Percentiles rank a stretch among this genome's conserved stretches.
phyloP scores from a whole-genome alignment of 2,888 invertebrate species.

The Ochropacha duplaris region DNA sequence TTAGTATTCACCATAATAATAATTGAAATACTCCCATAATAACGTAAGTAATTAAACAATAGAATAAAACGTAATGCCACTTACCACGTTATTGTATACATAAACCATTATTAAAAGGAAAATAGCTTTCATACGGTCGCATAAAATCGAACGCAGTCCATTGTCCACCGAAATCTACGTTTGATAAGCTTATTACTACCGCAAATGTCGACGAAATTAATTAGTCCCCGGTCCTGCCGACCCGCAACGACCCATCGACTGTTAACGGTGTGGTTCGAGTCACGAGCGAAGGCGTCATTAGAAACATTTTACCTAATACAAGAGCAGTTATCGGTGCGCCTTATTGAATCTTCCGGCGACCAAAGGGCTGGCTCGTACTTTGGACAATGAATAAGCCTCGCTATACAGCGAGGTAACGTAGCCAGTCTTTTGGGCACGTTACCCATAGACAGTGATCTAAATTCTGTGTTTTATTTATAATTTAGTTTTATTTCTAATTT shows the following conservation, averaged over 20 bases:
- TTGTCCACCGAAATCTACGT: slow-evolving; percentile 58
- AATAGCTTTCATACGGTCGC: slow-evolving; percentile 13
- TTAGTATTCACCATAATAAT: too few relatives aligned
- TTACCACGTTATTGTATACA: background rate
- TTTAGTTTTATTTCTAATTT: too few relatives aligned
- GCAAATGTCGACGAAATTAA: slow-evolving; percentile 74
- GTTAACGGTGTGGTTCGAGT: slow-evolving; percentile 31
- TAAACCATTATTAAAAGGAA: background rate
- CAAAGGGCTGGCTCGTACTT: too few relatives aligned
- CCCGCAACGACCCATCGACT: slow-evolving; percentile 53
- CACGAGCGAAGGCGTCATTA: slow-evolving; percentile 15
- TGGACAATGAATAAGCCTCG: too few relatives aligned
- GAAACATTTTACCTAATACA: background rate
- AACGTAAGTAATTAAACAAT: background rate
- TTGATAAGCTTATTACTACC: slow-evolving; percentile 77
- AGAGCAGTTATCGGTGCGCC: too few relatives aligned
- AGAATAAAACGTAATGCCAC: background rate
- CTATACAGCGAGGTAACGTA: too few relatives aligned
- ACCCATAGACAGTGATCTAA: too few relatives aligned
- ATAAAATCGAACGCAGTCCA: slow-evolving; percentile 36
- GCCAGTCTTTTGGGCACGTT: too few relatives aligned
- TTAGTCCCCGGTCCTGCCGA: slow-evolving; percentile 60
- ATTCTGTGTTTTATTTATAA: too few relatives aligned
- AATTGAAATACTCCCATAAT: background rate
- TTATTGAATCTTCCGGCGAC: too few relatives aligned